Percentiles rank a stretch among this genome's conserved stretches.
These are phyloP conservation scores for Desoria tigrina DNA, from an alignment of 2,888 invertebrate species.

Conservation along the genomic window DNA sequence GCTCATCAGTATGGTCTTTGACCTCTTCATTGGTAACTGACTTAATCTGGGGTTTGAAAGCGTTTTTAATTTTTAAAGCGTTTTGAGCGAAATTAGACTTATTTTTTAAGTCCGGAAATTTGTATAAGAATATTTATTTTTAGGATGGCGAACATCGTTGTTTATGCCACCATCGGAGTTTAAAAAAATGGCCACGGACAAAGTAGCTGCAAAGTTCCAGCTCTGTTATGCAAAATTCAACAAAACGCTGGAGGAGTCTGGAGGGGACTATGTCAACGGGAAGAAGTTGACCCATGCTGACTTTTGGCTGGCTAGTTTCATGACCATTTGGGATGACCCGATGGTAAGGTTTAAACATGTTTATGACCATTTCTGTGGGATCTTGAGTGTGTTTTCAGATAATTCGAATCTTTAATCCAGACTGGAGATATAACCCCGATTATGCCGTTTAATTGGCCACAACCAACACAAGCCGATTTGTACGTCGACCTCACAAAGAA, in stretches of 20 bases:
- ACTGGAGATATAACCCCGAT: conserved; percentile 26
- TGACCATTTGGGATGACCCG: conserved; percentile 34
- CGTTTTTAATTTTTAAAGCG: conserved; percentile 16
- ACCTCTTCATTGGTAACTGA: conserved; percentile 27
- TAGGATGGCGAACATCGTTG: too few species aligned
- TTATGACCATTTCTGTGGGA: too few species aligned
- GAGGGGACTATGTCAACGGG: conserved; percentile 28
- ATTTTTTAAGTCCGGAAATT: too few species aligned
- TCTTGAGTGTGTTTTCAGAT: too few species aligned
- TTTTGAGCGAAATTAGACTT: too few species aligned
- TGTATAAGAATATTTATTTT: too few species aligned
- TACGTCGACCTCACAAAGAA: conserved; percentile 24
- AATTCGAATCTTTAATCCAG: too few species aligned
- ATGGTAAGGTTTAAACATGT: too few species aligned
- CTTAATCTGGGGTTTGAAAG: conserved; percentile 20
- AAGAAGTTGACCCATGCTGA: conserved; percentile 37
- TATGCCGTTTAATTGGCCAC: conserved; percentile 22
- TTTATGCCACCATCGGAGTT: too few species aligned
- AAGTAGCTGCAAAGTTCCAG: conserved; percentile 18
- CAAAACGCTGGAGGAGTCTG: conserved; percentile 19
- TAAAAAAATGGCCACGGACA: conserved; percentile 1
- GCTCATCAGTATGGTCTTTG: conserved; percentile 27
- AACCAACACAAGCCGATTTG: conserved; percentile 17
- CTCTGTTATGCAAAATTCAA: conserved; percentile 28
- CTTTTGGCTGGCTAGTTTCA: conserved; percentile 36